These are phyloP conservation scores for Poecile montanus DNA, from an alignment of 2,797 vertebrate genomes.

Conservation along the genomic window DNA sequence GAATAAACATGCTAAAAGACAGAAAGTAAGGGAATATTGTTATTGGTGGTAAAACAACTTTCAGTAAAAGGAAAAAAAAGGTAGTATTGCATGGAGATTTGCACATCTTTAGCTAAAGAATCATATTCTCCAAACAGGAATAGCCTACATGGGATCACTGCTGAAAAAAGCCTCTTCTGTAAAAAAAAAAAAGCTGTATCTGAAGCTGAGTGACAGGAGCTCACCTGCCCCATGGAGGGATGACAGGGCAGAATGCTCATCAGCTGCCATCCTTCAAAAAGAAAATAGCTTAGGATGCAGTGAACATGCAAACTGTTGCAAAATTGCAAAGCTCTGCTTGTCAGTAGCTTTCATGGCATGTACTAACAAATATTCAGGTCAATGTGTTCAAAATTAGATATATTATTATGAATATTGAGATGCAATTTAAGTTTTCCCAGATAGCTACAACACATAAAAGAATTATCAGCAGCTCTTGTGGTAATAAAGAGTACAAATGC, in stretches of 20 bases:
- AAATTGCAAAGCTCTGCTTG: not conserved
- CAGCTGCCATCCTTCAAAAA: not conserved
- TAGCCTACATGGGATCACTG: not conserved
- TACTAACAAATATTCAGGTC: not conserved
- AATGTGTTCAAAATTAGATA: not conserved
- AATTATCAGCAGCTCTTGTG: not conserved
- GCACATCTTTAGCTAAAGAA: not conserved
- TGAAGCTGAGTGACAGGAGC: not conserved
- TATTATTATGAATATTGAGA: not conserved
- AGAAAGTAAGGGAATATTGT: not conserved
- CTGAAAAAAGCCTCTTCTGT: not conserved
- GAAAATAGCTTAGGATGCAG: not conserved
- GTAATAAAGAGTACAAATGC: not conserved
- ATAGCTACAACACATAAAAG: not conserved
- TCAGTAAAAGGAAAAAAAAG: not conserved
- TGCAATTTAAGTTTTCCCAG: not conserved
- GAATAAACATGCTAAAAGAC: not conserved
- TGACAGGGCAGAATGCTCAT: not conserved
- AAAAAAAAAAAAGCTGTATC: not conserved
- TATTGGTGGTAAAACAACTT: not conserved
- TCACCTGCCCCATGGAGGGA: not conserved
- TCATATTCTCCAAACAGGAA: not conserved
- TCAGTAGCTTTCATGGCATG: not conserved
- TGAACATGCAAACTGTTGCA: not conserved
- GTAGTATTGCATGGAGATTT: fast-evolving